Conservation (phyloP, 2,113 vertebrate species). For the Spheniscus mendiculus region DNA sequence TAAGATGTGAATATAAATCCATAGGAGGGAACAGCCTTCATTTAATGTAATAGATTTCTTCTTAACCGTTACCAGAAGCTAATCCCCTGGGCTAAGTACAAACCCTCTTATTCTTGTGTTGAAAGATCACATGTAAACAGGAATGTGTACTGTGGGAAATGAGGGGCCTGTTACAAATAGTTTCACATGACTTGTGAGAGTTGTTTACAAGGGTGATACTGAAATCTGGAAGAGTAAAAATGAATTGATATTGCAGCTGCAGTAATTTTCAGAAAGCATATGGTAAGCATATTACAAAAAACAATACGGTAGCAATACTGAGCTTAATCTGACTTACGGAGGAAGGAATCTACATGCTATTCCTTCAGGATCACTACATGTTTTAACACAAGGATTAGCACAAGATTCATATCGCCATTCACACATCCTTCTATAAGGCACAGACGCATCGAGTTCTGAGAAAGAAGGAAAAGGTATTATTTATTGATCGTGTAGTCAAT, state of each 20-base stretch:
- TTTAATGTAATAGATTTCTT: not conserved
- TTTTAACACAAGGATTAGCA: conserved; percentile 89
- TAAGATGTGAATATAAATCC: not conserved
- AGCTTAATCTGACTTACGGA: conserved; percentile 81
- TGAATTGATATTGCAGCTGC: not conserved
- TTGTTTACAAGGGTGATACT: not conserved
- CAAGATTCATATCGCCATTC: conserved; percentile 95
- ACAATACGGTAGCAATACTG: not conserved
- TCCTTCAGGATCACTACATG: conserved; percentile 89
- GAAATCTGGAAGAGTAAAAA: not conserved
- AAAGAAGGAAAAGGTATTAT: not conserved
- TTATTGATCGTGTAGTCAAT: not conserved
- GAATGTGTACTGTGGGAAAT: not conserved
- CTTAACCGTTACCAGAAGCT: not conserved
- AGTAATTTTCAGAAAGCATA: not conserved
- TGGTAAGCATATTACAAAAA: not conserved
- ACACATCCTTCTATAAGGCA: conserved; percentile 94
- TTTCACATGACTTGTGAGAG: not conserved
- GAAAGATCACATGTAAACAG: not conserved
- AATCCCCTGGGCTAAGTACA: not conserved
- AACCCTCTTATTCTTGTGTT: not conserved
- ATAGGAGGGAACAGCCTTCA: not conserved
- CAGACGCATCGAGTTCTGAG: conserved; percentile 87
- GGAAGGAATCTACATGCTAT: conserved; percentile 90
- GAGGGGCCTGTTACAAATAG: not conserved